Percentiles rank a stretch among this genome's conserved stretches.
phyloP scores from a whole-genome alignment of 2,113 vertebrate genomes.

The Proterorhinus semilunaris region DNA sequence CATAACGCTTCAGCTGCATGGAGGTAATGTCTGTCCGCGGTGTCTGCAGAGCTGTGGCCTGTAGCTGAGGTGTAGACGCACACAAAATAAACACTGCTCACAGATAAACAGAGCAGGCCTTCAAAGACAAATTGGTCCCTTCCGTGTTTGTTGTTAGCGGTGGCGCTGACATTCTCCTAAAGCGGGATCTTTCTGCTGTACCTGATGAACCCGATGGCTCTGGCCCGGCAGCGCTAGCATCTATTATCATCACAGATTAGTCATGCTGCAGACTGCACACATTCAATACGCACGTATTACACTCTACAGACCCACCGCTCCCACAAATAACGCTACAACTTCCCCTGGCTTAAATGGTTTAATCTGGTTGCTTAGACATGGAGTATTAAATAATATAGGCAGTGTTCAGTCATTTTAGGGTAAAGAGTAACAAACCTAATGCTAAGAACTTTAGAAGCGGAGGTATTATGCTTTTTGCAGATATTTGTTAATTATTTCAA shows the following conservation, averaged over 20 bases:
- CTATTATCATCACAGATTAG: conserved; percentile 52
- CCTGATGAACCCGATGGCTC: conserved; percentile 58
- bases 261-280: conserved; percentile 23
- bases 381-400: conserved; percentile 5
- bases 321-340: conserved; percentile 21
- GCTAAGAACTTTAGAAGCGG: not conserved
- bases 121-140: conserved; percentile 49
- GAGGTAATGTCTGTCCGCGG: conserved; percentile 33
- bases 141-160: conserved; percentile 20
- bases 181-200: conserved; percentile 48
- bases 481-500: too few relatives aligned
- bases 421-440: not conserved
- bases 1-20: conserved; percentile 6
- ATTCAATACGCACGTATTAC: conserved; percentile 21
- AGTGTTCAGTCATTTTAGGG: not conserved
- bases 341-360: not conserved
- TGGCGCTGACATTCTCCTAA: conserved; percentile 36
- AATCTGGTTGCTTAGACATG: not conserved
- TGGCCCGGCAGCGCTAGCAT: conserved; percentile 30
- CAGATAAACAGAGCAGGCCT: conserved; percentile 25
- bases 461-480: too few relatives aligned
- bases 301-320: conserved; percentile 26
- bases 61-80: conserved; percentile 13
- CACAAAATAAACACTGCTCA: conserved; percentile 9
- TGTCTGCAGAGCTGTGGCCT: conserved; percentile 8